Evolutionary conservation across 2,113 vertebrate species (phyloP), one percentile per base, ranked within the genome.

Genomic region (Collichthys lucidus): DNA sequence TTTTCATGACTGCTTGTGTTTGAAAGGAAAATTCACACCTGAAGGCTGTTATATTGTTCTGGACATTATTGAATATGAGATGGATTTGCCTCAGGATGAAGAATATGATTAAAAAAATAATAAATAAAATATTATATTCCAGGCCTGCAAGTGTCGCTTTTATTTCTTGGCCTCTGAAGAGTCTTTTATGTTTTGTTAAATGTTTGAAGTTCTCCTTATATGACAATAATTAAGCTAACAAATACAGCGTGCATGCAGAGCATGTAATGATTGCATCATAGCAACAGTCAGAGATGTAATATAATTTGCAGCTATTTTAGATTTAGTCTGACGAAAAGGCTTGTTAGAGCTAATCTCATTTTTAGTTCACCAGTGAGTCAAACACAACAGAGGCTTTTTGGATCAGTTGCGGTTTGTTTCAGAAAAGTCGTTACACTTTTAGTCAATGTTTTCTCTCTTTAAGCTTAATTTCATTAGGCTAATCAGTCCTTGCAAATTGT

Each of bases 101-200:
- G 73, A 92, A 92, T 80, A 56, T 83, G 66, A 90, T 91, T 91
- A 89, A 90, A 87, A 86, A 86, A 66, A 72, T 75, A 84, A 89
- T 89, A 79, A 86, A 88, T 85, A 71, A 87, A 79, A 86, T 60
- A 78, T 81, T 15, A 73, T 56, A 59, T 62, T 81, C 24, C 6
- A 83, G 70, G 69, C 64, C 2, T 64, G 50, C 14, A n/a, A 14
- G n/a, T 80, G 11, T 79, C 71, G 65, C 79, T 82, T 17, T 67
- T 70, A 74, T 72, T 83, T 26, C 65, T 61, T 78, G 44, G 52
- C 62, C 53, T 82, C 60, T 40, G 60, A 79, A 71, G 67, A 40
- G 26, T 24, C 16, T 69, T 65, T 65, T 40, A 29, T 63, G 16
- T 66, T 87, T 49, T 35, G 11, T 19, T 31, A 20, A 71, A 57